Percentiles rank a stretch among this genome's conserved stretches.
phyloP scores from a whole-genome alignment of 2,888 invertebrate species.

The Lasioglossum leucozonium region DNA sequence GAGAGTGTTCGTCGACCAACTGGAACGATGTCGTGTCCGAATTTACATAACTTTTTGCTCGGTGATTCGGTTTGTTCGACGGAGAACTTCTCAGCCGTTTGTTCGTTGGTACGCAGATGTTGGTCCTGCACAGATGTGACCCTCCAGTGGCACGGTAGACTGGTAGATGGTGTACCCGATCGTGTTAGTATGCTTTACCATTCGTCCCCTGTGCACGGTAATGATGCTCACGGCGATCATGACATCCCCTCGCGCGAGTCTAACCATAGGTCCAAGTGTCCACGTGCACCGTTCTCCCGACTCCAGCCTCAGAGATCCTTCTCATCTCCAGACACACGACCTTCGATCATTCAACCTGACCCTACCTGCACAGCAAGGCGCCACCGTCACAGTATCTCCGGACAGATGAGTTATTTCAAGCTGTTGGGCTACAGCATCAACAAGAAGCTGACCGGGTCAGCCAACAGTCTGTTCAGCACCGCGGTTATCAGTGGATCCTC shows the following conservation, averaged over 20 bases:
- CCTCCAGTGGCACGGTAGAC: constrained; percentile 36
- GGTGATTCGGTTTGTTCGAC: neutral
- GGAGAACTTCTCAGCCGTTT: neutral
- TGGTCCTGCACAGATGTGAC: constrained; percentile 37
- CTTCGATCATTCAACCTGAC: constrained; percentile 84
- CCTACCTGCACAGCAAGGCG: constrained; percentile 88
- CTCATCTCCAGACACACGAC: constrained; percentile 83
- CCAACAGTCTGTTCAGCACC: constrained; percentile 96
- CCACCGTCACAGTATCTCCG: constrained; percentile 98
- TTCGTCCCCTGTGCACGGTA: constrained; percentile 36
- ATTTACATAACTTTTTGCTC: constrained; percentile 10
- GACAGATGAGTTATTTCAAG: constrained; percentile 97
- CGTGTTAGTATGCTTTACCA: constrained; percentile 50
- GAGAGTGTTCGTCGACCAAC: neutral
- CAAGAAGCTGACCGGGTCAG: constrained; percentile 89
- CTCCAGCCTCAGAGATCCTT: constrained; percentile 82
- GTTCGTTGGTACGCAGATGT: constrained; percentile 24
- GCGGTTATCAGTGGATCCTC: constrained; percentile 98
- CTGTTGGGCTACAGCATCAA: constrained; percentile 92
- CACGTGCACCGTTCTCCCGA: constrained; percentile 59
- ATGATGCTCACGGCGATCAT: constrained; percentile 56
- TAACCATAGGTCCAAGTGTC: constrained; percentile 58
- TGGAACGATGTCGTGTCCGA: constrained; percentile 39
- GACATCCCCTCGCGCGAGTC: constrained; percentile 68
- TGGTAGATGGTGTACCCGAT: constrained; percentile 38